These are phyloP conservation scores for Pogonomyrmex californicus DNA, from an alignment of 1,140 invertebrate genomes.

Conservation along the genomic window DNA sequence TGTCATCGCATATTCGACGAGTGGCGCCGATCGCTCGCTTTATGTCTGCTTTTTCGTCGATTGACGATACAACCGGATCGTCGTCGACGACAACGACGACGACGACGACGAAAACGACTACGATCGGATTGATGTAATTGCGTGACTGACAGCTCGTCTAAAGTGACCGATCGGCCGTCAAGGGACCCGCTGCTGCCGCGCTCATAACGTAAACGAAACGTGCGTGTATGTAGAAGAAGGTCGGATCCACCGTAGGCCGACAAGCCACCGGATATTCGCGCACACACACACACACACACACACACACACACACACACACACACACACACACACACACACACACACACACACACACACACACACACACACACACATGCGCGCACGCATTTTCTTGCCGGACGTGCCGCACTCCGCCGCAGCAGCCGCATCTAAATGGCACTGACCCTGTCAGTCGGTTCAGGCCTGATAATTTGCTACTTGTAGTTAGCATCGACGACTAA, in stretches of 20 bases:
- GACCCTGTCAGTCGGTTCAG: conserved; percentile 60
- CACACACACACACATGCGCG: not conserved
- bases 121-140: conserved; percentile 79
- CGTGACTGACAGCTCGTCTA: conserved; percentile 76
- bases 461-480: conserved; percentile 36
- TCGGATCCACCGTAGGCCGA: conserved; percentile 35
- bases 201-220: conserved; percentile 54
- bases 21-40: conserved; percentile 64
- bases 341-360: not conserved
- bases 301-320: not conserved
- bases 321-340: not conserved
- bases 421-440: conserved; percentile 48
- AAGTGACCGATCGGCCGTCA: conserved; percentile 73
- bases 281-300: not conserved
- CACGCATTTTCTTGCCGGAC: conserved; percentile 50
- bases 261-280: conserved; percentile 74
- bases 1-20: not conserved
- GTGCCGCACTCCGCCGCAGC: not conserved
- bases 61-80: conserved; percentile 46
- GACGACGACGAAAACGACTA: conserved; percentile 32
- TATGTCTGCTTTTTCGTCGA: conserved; percentile 50
- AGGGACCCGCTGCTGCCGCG: conserved; percentile 42
- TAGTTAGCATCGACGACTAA: conserved; percentile 35
- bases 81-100: conserved; percentile 28
- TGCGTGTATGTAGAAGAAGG: conserved; percentile 59